Evolutionary conservation across 2,797 vertebrate genomes (phyloP).

Genomic region (Myotis findleyi): DNA sequence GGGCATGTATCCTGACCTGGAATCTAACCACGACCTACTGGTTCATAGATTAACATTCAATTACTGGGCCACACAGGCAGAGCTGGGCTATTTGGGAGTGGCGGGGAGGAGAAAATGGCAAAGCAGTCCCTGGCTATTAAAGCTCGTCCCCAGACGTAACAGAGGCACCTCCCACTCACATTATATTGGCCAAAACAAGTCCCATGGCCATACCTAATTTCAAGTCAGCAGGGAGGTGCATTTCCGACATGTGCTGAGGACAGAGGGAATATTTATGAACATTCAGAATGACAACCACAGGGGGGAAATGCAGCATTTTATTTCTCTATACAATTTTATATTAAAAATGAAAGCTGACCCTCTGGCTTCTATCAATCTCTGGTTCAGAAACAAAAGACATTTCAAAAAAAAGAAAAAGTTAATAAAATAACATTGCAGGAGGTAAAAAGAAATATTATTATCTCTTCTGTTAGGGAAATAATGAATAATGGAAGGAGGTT

Average conservation of each 20-base stretch:
- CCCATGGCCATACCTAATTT: neutral
- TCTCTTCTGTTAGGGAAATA: neutral
- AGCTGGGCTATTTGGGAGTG: neutral
- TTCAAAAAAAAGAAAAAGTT: neutral
- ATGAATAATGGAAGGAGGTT: neutral
- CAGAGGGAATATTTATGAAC: neutral
- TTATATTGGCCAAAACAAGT: neutral
- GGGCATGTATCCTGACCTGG: too few relatives aligned
- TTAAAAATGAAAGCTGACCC: neutral
- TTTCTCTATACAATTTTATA: neutral
- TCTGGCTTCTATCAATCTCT: too few relatives aligned
- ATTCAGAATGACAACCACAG: neutral
- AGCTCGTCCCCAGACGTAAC: neutral
- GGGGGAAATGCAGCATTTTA: neutral
- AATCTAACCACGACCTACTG: too few relatives aligned
- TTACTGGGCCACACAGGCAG: too few relatives aligned
- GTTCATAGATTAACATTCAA: too few relatives aligned
- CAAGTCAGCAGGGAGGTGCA: neutral
- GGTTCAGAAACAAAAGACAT: slow-evolving; percentile 18
- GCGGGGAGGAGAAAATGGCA: neutral
- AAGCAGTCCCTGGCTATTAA: neutral
- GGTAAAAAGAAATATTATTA: neutral
- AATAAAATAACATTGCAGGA: neutral
- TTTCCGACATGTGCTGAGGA: neutral
- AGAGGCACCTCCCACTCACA: neutral